Percentiles rank a stretch among this genome's conserved stretches.
Conservation (phyloP, 2,113 vertebrate species). For the Planiliza haematocheilus region DNA sequence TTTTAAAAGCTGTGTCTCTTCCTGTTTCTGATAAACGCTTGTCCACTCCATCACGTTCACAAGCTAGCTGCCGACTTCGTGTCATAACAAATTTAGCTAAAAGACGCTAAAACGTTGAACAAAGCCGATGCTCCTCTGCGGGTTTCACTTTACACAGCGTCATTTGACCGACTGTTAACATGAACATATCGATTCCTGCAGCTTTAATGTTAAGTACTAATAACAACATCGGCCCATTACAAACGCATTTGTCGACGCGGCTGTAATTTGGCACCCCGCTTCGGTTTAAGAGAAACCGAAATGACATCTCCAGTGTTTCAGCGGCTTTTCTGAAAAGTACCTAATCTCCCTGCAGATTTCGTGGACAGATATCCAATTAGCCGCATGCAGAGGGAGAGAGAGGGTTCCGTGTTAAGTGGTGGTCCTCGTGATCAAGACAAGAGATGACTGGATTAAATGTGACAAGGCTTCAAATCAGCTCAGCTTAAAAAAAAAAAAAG, state of each 20-base stretch:
- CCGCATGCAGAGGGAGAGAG: constrained; percentile 26
- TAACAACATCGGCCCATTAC: not conserved
- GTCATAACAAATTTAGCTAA: not conserved
- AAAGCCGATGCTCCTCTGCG: not conserved
- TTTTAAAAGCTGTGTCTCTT: too few relatives aligned
- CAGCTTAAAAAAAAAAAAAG: constrained; percentile 58
- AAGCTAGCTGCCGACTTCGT: not conserved
- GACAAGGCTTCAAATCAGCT: constrained; percentile 79
- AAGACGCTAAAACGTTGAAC: not conserved
- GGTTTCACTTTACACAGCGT: not conserved
- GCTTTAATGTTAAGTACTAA: constrained; percentile 2
- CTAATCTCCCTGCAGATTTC: constrained; percentile 57
- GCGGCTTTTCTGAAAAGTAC: constrained; percentile 49
- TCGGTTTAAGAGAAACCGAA: constrained; percentile 21
- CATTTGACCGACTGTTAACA: not conserved
- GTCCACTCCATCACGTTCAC: not conserved
- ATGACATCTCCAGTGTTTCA: constrained; percentile 40
- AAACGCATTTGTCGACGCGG: not conserved
- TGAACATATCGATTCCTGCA: not conserved
- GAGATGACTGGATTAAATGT: constrained; percentile 70
- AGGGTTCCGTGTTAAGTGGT: constrained; percentile 57
- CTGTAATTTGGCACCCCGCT: constrained; percentile 18
- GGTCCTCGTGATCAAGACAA: constrained; percentile 69
- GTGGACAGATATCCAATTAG: constrained; percentile 61
- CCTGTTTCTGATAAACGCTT: too few relatives aligned